Conservation (phyloP, 2,797 vertebrate genomes). For the Anas flavirostris region DNA sequence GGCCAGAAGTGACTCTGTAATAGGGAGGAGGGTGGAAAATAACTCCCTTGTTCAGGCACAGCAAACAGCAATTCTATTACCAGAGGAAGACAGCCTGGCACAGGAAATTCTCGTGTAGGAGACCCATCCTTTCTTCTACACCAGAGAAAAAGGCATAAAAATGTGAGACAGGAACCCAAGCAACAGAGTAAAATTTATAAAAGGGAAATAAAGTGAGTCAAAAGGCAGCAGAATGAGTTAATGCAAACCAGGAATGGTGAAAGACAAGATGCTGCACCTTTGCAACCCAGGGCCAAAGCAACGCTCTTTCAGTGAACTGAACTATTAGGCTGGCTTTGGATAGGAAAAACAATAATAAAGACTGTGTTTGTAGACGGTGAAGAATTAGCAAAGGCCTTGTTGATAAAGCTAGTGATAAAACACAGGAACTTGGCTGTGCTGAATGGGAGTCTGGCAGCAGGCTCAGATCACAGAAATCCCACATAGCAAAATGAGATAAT, state of each 20-base stretch:
- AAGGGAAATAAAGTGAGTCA: neutral
- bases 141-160: neutral
- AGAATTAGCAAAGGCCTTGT: conserved; percentile 15
- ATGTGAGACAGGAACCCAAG: neutral
- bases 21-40: conserved; percentile 21
- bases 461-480: conserved; percentile 25
- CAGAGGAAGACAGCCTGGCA: neutral
- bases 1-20: conserved; percentile 58
- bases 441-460: conserved; percentile 30
- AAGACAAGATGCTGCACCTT: neutral
- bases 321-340: neutral
- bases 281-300: neutral
- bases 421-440: conserved; percentile 14
- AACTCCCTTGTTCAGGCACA: conserved; percentile 8
- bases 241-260: neutral
- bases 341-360: conserved; percentile 15
- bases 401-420: neutral
- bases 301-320: neutral
- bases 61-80: conserved; percentile 27
- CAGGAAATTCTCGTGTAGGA: neutral
- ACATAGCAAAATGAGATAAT: conserved; percentile 40
- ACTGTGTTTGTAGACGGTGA: neutral
- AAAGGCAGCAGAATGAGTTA: neutral
- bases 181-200: conserved; percentile 1
- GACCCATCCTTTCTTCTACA: neutral